Base-by-base conservation (phyloP, 2,113 vertebrate species). In the Hylia prasina region DNA sequence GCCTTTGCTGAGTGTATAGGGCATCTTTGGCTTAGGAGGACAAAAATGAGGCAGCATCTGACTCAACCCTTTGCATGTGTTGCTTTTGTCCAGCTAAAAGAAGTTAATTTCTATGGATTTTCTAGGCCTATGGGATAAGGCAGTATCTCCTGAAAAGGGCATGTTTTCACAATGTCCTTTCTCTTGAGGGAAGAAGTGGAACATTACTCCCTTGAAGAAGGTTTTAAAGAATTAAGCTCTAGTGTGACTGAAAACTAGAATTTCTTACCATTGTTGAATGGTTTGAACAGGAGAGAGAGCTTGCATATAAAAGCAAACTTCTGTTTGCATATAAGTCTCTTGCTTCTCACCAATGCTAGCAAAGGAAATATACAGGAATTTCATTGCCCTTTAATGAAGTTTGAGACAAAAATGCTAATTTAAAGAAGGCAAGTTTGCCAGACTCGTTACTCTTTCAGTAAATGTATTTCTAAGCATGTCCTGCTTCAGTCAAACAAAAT, bases 241-340 rank as follows among this genome's bases (percentile, higher is more conserved):
- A 57, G 21, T 25, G 65, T 89, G 68, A 84, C 76, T 9, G 47
- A 83, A 92, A 87, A 81, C 48, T 56, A 7, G 57, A 63, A 75
- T 85, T 89, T 77, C 12, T 10, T 85, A 35, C n/a, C n/a, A 4
- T 20, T 45, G 64, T 61, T 70, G 56, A 78, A 78, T 1, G 10
- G 33, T 73, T 90, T 73, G 77, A 89, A 44, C 23, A 84, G 48
- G 39, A 87, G 57, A 58, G 72, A 57, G 56, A 68, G 47, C n/a
- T 48, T 89, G 69, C 16, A 2, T 42, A 35, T 30, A 64, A 84
- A 73, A 88, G 65, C 35, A 75, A 71, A 42, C n/a, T 82, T 94
- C 76, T 96, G 80, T 96, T 96, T 96, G 75, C 90, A 79, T 76
- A 92, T 25, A 83, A 89, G 69, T 92, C 95, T 97, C 96, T 79